Evolutionary conservation across 2,888 invertebrate genomes (phyloP).

Genomic region (Tuberolachnus salignus): DNA sequence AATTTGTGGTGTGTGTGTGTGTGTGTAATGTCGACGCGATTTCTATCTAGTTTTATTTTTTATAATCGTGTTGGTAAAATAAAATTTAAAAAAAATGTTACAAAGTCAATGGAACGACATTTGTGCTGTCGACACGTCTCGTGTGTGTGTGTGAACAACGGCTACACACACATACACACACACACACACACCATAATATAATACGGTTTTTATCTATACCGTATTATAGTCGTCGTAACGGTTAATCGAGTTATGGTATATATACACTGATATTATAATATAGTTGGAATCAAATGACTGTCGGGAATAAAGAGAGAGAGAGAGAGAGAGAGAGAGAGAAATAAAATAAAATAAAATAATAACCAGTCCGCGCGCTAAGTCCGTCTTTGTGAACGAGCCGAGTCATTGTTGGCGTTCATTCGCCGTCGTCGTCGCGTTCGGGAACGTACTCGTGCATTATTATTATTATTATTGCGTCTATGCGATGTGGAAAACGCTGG

Average conservation of each 20-base stretch:
- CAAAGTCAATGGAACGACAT: slow-evolving; percentile 5
- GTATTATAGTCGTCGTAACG: slow-evolving; percentile 33
- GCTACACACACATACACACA: background rate
- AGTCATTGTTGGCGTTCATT: slow-evolving; percentile 43
- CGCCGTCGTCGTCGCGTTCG: slow-evolving; percentile 4
- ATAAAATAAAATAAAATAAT: slow-evolving; percentile 19
- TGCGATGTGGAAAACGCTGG: slow-evolving; percentile 41
- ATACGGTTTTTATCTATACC: slow-evolving; percentile 2
- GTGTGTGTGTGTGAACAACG: background rate
- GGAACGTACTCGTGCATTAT: background rate
- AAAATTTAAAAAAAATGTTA: background rate
- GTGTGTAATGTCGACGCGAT: background rate
- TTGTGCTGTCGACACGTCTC: background rate
- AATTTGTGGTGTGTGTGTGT: no score
- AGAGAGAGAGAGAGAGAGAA: background rate
- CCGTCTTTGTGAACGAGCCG: slow-evolving; percentile 37
- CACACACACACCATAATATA: no score
- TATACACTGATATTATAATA: background rate
- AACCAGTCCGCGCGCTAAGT: slow-evolving; percentile 47
- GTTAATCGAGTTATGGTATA: slow-evolving; percentile 47
- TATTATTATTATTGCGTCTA: background rate
- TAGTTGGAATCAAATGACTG: slow-evolving; percentile 51
- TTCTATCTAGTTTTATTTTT: background rate
- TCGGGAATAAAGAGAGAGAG: background rate
- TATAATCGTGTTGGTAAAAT: no score